Evolutionary conservation across 2,113 vertebrate species (phyloP), one percentile per base, ranked within the genome.

Genomic region (Embiotoca jacksoni): DNA sequence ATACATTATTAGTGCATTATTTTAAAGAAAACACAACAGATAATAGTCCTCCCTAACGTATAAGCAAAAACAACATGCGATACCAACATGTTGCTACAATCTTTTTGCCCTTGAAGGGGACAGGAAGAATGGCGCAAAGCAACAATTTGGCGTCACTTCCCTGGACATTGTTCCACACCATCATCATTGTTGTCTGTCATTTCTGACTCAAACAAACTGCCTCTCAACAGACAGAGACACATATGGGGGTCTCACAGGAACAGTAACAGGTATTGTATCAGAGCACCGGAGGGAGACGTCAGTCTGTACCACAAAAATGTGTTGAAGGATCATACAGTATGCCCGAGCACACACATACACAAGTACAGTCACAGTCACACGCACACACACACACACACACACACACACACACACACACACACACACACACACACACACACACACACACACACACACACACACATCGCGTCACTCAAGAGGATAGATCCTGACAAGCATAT

Each of bases 401-500:
- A 33, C 52, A 58, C 75, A 69, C 53, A 46, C 70, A 23, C 64
- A 53, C 36, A 31, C 58, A n/a, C 58, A 62, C 33, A 53, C 53
- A 60, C 56, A 47, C 55, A 23, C 23, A 23, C 23, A 23, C 2
- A 33, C 56, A 75, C 67, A 32, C 64, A 39, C 15, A 32, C 23
- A 54, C 30, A 36, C 72, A 52, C 23, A 68, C 46, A 46, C 50
- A 66, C 16, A 37, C 35, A 55, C 54, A 61, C 57, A 50, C 56
- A 77, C 56, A 78, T 50, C 41, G 9, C 60, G 84, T 90, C 86
- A 89, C 84, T 92, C 89, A 86, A 55, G 77, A 71, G 84, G 75
- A 92, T 90, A 55, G 59, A 89, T 84, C 62, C 61, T 91, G 91
- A 92, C 91, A 92, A 87, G 80, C 91, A 77, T 91, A 53, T 83